A percentile compares a stretch with the other conserved stretches of the same genome.
phyloP scores from a whole-genome alignment of 2,113 vertebrate genomes.

The Sphaerodactylus townsendi region DNA sequence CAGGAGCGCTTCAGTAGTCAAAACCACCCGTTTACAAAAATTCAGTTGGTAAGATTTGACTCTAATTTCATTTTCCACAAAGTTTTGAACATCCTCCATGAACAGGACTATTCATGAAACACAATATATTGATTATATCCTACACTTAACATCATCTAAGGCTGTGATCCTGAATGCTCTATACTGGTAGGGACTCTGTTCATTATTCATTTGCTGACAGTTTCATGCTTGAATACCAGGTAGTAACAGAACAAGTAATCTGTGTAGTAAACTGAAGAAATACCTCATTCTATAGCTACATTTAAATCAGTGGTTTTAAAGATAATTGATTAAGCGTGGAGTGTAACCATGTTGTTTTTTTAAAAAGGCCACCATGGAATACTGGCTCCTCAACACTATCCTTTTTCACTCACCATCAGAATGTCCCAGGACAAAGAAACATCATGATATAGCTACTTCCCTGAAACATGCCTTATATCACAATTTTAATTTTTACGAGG shows the following conservation, averaged over 20 bases:
- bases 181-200: background rate
- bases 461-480: background rate
- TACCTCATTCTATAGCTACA: background rate
- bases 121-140: background rate
- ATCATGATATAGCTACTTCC: background rate
- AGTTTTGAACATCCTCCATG: background rate
- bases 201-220: background rate
- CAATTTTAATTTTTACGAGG: background rate
- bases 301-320: background rate
- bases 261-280: background rate
- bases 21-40: conserved; percentile 12
- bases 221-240: background rate
- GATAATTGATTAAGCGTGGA: background rate
- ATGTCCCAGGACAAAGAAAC: background rate
- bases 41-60: conserved; percentile 17
- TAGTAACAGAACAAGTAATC: background rate
- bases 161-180: background rate
- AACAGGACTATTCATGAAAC: background rate
- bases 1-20: background rate
- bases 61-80: conserved; percentile 40
- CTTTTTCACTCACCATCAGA: background rate
- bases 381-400: background rate
- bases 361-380: background rate
- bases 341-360: background rate
- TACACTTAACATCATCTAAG: background rate